Conservation (phyloP, 2,797 vertebrate species). For the Sternarchorhynchus goeldii region DNA sequence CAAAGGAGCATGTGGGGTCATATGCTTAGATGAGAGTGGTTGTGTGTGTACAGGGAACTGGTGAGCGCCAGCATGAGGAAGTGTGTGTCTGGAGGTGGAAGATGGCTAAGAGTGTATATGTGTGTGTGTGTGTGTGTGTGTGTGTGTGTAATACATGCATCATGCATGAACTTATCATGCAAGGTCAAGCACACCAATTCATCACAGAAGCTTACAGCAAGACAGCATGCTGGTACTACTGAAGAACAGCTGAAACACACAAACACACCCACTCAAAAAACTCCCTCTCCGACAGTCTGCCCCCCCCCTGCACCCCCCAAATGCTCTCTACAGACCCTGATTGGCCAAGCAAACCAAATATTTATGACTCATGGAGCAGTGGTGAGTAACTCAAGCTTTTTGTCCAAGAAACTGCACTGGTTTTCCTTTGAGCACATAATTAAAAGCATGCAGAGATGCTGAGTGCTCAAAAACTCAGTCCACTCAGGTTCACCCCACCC, state of each 20-base stretch:
- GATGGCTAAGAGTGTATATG: not conserved
- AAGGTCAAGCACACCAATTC: conserved; percentile 23
- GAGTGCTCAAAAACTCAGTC: not conserved
- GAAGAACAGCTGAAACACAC: conserved; percentile 6
- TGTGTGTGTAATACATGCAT: conserved; percentile 28
- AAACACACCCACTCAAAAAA: not conserved
- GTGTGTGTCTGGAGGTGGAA: not conserved
- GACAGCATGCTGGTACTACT: conserved; percentile 17
- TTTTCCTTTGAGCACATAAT: not conserved
- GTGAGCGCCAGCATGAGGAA: too few species aligned
- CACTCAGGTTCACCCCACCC: not conserved
- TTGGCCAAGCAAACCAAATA: conserved; percentile 21
- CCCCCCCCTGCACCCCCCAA: not conserved
- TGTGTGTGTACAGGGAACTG: not conserved
- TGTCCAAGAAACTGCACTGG: conserved; percentile 6
- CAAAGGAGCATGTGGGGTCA: not conserved
- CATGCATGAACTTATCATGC: conserved; percentile 44
- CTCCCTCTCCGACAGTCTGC: too few species aligned
- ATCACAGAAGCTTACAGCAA: conserved; percentile 34
- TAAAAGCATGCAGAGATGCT: not conserved
- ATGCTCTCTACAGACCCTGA: not conserved
- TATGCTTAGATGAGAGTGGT: not conserved
- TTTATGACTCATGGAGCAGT: conserved; percentile 21
- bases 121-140: not conserved
- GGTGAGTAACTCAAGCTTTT: not conserved